These are phyloP conservation scores for Lymantria dispar DNA, from an alignment of 2,888 invertebrate genomes.

Conservation along the genomic window DNA sequence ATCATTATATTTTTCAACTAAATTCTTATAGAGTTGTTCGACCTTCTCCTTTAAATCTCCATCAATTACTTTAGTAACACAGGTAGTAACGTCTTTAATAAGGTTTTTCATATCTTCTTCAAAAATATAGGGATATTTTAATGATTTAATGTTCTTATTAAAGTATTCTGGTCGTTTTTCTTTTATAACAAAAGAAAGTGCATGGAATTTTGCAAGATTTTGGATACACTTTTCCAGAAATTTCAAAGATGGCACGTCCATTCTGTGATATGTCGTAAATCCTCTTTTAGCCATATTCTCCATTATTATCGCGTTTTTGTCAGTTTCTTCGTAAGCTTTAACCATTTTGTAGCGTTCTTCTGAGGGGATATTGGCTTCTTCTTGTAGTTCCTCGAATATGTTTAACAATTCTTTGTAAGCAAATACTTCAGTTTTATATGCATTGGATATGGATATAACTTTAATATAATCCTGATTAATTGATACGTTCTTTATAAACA, in stretches of 20 bases:
- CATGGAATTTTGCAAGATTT: slow-evolving; percentile 53
- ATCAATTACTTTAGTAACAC: slow-evolving; percentile 22
- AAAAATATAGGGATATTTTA: slow-evolving; percentile 15
- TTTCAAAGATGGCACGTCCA: no score
- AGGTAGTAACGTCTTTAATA: slow-evolving; percentile 16
- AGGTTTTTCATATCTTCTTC: slow-evolving; percentile 20
- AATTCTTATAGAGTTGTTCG: slow-evolving; percentile 17
- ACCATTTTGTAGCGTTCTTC: slow-evolving; percentile 41
- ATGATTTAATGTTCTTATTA: slow-evolving; percentile 27
- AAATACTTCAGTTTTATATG: no score
- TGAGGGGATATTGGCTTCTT: slow-evolving; percentile 35
- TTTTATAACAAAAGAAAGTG: slow-evolving; percentile 41
- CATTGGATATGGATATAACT: no score
- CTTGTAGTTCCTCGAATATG: slow-evolving; percentile 39
- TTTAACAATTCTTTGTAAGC: slow-evolving; percentile 42
- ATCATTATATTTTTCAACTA: slow-evolving; percentile 22
- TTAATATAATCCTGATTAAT: no score
- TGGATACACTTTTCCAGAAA: no score
- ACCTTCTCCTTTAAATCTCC: slow-evolving; percentile 22
- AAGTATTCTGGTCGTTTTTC: slow-evolving; percentile 38
- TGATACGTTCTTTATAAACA: no score
- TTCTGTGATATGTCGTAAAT: slow-evolving; percentile 36
- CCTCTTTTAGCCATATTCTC: slow-evolving; percentile 44
- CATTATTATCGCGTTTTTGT: slow-evolving; percentile 40
- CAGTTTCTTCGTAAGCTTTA: slow-evolving; percentile 38